Conservation (phyloP, 2,888 invertebrate species). For the Hirtodrosophila duncani region DNA sequence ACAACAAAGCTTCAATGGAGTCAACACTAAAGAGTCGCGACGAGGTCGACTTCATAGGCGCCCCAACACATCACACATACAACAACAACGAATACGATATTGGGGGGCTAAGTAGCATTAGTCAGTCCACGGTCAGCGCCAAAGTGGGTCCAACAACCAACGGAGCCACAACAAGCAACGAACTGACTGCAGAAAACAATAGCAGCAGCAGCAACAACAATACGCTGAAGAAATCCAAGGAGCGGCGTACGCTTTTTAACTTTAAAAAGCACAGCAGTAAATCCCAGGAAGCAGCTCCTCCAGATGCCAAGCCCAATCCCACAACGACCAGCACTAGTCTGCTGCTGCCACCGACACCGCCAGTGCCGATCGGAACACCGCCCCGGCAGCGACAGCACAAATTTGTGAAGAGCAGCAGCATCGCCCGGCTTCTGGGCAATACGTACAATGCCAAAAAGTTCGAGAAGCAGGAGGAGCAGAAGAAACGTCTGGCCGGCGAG, state of each 20-base stretch:
- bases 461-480: slow-evolving; percentile 74
- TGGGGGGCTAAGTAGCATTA: slow-evolving; percentile 49
- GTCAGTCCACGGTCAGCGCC: slow-evolving; percentile 40
- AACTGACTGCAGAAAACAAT: no score
- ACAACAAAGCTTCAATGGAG: slow-evolving; percentile 13
- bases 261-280: slow-evolving; percentile 41
- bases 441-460: slow-evolving; percentile 78
- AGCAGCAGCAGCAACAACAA: slow-evolving; percentile 26
- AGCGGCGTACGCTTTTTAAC: slow-evolving; percentile 51
- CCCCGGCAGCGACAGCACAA: slow-evolving; percentile 69
- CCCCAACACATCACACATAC: no score
- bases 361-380: slow-evolving; percentile 65
- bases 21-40: slow-evolving; percentile 47
- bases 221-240: slow-evolving; percentile 53
- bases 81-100: slow-evolving; percentile 63
- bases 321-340: slow-evolving; percentile 19
- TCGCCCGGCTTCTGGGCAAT: slow-evolving; percentile 77
- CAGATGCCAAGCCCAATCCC: slow-evolving; percentile 6
- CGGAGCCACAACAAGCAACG: no score
- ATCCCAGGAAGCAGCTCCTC: slow-evolving; percentile 15
- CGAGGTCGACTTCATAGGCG: slow-evolving; percentile 75
- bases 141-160: slow-evolving; percentile 43
- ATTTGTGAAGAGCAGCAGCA: slow-evolving; percentile 77
- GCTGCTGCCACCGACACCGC: slow-evolving; percentile 30
- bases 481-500: slow-evolving; percentile 53